A percentile compares a stretch with the other conserved stretches of the same genome.
These are phyloP conservation scores for Oncorhynchus masou DNA, from an alignment of 2,113 vertebrate genomes.

Conservation along the genomic window DNA sequence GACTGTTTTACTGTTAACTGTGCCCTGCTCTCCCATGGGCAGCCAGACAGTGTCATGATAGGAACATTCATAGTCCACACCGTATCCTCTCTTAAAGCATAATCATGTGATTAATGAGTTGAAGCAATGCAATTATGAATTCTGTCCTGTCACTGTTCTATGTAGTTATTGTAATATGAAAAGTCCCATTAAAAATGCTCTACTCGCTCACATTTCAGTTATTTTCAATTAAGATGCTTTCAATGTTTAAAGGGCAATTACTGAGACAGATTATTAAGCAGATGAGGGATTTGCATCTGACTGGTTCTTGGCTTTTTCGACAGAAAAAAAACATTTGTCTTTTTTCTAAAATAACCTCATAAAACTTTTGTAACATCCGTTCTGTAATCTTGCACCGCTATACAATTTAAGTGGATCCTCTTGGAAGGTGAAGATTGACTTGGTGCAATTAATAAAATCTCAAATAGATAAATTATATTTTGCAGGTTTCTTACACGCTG, in stretches of 20 bases:
- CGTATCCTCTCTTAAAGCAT: constrained; percentile 34
- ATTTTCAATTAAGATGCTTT: constrained; percentile 52
- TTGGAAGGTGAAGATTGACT: constrained; percentile 58
- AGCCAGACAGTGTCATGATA: neutral
- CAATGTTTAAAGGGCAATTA: constrained; percentile 54
- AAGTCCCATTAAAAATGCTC: constrained; percentile 53
- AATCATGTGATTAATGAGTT: constrained; percentile 67
- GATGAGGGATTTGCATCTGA: constrained; percentile 13
- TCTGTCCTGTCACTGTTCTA: constrained; percentile 48
- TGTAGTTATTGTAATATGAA: constrained; percentile 44
- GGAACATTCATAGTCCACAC: constrained; percentile 4
- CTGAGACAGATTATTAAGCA: constrained; percentile 34
- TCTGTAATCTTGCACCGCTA: constrained; percentile 34
- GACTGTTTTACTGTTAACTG: too few species aligned
- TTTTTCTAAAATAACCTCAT: constrained; percentile 37
- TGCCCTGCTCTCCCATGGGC: too few species aligned
- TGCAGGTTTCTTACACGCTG: constrained; percentile 28
- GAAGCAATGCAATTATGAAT: constrained; percentile 67
- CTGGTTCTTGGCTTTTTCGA: neutral
- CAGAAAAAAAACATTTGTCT: too few species aligned
- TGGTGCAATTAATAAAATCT: constrained; percentile 65
- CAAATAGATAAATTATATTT: constrained; percentile 51
- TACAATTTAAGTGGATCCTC: constrained; percentile 57
- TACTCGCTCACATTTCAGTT: constrained; percentile 11
- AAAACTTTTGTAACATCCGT: constrained; percentile 51